These are phyloP conservation scores for Noctua janthina DNA, from an alignment of 2,888 invertebrate genomes.

Conservation along the genomic window DNA sequence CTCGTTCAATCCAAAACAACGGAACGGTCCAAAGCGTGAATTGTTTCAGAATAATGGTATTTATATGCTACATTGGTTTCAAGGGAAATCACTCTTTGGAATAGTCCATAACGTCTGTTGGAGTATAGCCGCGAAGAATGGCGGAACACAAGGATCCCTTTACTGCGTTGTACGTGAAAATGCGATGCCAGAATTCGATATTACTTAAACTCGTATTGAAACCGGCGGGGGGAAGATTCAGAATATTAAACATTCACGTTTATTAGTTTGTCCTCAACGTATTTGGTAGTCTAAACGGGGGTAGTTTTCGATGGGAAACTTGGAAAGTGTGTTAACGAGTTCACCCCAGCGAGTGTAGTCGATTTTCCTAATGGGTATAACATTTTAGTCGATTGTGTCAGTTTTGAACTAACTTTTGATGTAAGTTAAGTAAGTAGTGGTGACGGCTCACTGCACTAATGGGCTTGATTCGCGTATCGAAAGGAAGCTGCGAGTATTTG, in stretches of 20 bases:
- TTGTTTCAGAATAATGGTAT: conserved; percentile 90
- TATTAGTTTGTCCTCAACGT: conserved; percentile 89
- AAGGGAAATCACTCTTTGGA: conserved; percentile 89
- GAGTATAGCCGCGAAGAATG: conserved; percentile 67
- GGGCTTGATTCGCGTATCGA: conserved; percentile 62
- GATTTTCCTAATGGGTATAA: conserved; percentile 85
- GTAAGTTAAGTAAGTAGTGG: conserved; percentile 69
- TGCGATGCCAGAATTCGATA: conserved; percentile 71
- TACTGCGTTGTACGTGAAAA: conserved; percentile 74
- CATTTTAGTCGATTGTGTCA: conserved; percentile 80
- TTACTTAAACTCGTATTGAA: conserved; percentile 87
- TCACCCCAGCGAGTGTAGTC: conserved; percentile 79
- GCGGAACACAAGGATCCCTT: conserved; percentile 70
- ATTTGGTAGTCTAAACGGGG: conserved; percentile 87
- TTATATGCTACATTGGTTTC: conserved; percentile 90
- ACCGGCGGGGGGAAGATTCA: conserved; percentile 82
- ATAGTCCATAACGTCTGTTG: conserved; percentile 84
- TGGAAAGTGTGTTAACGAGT: conserved; percentile 89
- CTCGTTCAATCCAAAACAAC: conserved; percentile 77
- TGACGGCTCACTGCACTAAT: conserved; percentile 69
- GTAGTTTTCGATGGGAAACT: conserved; percentile 86
- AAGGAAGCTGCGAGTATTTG: conserved; percentile 39
- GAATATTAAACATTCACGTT: conserved; percentile 90
- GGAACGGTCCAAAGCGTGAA: conserved; percentile 83
- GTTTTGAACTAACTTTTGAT: conserved; percentile 73